Percentiles rank a stretch among this genome's conserved stretches.
These are phyloP conservation scores for Craseonycteris thonglongyai DNA, from an alignment of 2,113 vertebrate species.

Conservation along the genomic window DNA sequence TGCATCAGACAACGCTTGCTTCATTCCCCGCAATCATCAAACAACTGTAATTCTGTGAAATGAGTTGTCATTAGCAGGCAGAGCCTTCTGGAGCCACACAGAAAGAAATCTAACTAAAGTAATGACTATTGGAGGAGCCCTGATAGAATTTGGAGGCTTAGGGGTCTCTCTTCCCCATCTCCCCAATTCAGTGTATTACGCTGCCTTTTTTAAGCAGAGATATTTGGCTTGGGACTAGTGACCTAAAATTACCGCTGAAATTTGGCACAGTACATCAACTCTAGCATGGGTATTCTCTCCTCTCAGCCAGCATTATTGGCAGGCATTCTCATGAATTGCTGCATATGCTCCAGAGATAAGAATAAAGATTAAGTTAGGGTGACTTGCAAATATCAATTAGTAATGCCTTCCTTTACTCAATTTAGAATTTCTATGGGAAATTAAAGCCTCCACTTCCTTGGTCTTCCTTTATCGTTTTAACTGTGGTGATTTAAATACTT, in stretches of 20 bases:
- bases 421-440: background rate
- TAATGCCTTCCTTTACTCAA: background rate
- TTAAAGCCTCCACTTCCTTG: background rate
- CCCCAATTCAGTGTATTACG: background rate
- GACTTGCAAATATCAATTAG: slow-evolving; percentile 24
- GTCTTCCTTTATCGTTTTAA: background rate
- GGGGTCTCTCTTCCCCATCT: background rate
- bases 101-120: slow-evolving; percentile 24
- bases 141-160: background rate
- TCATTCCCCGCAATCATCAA: slow-evolving; percentile 50
- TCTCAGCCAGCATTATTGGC: background rate
- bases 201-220: background rate
- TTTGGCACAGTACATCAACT: background rate
- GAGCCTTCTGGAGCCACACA: slow-evolving; percentile 33
- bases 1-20: slow-evolving; percentile 56
- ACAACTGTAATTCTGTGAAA: slow-evolving; percentile 68
- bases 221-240: background rate
- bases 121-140: background rate
- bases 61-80: slow-evolving; percentile 52
- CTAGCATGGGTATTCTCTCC: background rate
- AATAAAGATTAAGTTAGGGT: background rate
- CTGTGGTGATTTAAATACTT: background rate
- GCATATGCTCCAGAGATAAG: background rate
- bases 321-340: background rate
- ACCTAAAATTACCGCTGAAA: slow-evolving; percentile 25